Percentiles rank a stretch among this genome's conserved stretches.
phyloP scores from a whole-genome alignment of 2,113 vertebrate species.

The Catharus minimus region DNA sequence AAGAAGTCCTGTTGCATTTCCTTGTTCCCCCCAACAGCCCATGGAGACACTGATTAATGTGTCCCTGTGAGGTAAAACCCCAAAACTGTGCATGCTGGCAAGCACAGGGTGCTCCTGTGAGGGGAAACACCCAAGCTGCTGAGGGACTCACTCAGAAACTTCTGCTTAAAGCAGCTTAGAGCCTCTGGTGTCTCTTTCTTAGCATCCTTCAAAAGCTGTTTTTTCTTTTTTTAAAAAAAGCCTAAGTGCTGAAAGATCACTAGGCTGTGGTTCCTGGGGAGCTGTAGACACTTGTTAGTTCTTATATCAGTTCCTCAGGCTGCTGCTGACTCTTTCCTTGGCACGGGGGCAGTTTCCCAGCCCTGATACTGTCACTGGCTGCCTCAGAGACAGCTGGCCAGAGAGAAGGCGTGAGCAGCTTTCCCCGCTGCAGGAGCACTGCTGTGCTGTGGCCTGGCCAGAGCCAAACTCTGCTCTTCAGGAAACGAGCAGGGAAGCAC shows the following conservation, averaged over 20 bases:
- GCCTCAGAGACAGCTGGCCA: background rate
- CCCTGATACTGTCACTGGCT: background rate
- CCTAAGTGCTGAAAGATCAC: background rate
- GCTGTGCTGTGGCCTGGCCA: background rate
- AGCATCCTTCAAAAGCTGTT: background rate
- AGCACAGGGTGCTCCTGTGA: background rate
- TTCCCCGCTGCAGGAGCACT: background rate
- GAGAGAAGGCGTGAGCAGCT: background rate
- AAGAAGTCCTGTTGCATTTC: background rate
- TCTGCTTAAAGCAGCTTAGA: background rate
- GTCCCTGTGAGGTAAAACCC: constrained; percentile 30
- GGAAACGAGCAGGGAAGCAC: background rate
- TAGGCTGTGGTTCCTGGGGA: background rate
- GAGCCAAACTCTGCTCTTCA: background rate
- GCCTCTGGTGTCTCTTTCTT: background rate
- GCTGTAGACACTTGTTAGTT: background rate
- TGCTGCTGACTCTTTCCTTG: background rate
- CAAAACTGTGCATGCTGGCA: background rate
- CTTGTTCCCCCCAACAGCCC: background rate
- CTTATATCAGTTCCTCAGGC: background rate
- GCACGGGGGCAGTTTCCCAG: background rate
- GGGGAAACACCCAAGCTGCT: constrained; percentile 27
- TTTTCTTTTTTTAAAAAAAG: no score
- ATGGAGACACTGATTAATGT: background rate
- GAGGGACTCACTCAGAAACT: background rate